phyloP scores from a whole-genome alignment of 2,888 invertebrate genomes.

The Lathronympha strigana region DNA sequence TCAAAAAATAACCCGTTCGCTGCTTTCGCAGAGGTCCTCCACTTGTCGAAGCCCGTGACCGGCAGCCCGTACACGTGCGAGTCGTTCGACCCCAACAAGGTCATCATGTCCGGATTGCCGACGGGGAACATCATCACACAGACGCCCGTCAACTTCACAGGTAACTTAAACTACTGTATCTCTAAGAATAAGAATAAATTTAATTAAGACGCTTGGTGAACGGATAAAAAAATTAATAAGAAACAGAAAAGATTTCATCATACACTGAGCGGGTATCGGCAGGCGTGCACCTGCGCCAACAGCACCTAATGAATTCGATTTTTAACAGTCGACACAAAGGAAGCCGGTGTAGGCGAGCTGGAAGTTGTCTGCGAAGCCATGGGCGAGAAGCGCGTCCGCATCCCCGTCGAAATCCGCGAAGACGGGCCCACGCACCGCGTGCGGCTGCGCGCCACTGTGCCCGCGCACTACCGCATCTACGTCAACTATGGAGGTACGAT shows the following conservation, averaged over 20 bases:
- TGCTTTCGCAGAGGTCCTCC: conserved; percentile 90
- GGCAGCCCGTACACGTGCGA: conserved; percentile 98
- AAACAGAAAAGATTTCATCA: too few relatives aligned
- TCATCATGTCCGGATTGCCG: conserved; percentile 90
- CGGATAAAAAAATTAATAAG: too few relatives aligned
- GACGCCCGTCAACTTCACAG: conserved; percentile 91
- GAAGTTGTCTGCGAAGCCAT: conserved; percentile 95
- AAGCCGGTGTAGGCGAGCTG: conserved; percentile 93
- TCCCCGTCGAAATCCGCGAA: conserved; percentile 92
- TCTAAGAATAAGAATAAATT: too few relatives aligned
- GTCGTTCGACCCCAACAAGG: conserved; percentile 94
- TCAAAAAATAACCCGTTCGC: conserved; percentile 3
- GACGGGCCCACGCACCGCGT: conserved; percentile 92
- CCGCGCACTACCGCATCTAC: conserved; percentile 90
- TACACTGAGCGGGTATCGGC: too few relatives aligned
- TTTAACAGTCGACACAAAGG: conserved; percentile 90
- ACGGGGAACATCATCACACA: conserved; percentile 91
- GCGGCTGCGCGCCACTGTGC: conserved; percentile 92
- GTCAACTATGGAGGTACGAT: conserved; percentile 87
- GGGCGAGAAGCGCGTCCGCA: conserved; percentile 87
- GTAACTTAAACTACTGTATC: conserved; percentile 76
- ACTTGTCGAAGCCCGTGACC: conserved; percentile 93
- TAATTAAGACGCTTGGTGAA: too few relatives aligned
- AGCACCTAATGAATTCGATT: too few relatives aligned
- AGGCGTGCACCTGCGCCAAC: too few relatives aligned